Evolutionary conservation across 2,888 invertebrate species (phyloP).

Genomic region (Drosophila paramelanica): DNA sequence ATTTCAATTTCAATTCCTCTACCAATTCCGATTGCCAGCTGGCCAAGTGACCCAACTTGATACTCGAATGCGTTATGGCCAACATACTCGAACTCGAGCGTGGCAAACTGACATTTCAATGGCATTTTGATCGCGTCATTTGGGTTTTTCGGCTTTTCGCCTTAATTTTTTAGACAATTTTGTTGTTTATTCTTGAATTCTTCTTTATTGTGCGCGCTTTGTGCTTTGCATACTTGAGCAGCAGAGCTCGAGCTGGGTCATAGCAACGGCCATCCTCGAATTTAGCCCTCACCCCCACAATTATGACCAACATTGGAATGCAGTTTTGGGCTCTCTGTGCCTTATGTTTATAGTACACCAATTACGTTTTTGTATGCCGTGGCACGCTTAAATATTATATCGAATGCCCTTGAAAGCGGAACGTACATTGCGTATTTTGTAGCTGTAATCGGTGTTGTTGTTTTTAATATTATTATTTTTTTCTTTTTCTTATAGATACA

Average conservation of each 20-base stretch:
- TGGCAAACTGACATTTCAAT: conserved; percentile 56
- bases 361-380: conserved; percentile 24
- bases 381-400: conserved; percentile 56
- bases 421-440: conserved; percentile 32
- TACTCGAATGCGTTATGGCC: conserved; percentile 27
- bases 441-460: conserved; percentile 18
- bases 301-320: conserved; percentile 59
- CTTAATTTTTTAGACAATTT: conserved; percentile 26
- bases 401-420: conserved; percentile 45
- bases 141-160: conserved; percentile 34
- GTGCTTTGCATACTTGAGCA: conserved; percentile 61
- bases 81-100: conserved; percentile 11
- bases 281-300: conserved; percentile 47
- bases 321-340: conserved; percentile 39
- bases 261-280: conserved; percentile 31
- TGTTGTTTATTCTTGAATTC: conserved; percentile 1
- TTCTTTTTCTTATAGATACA: conserved; percentile 8
- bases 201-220: conserved; percentile 24
- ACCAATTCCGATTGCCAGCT: conserved; percentile 26
- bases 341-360: conserved; percentile 16
- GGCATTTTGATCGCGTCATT: conserved; percentile 59
- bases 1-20: conserved; percentile 6
- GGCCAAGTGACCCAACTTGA: conserved; percentile 42
- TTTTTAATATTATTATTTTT: conserved; percentile 3
- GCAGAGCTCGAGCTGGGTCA: conserved; percentile 29